A percentile compares a stretch with the other conserved stretches of the same genome.
phyloP scores from a whole-genome alignment of 2,797 vertebrate species.

The Chloroceryle inda region DNA sequence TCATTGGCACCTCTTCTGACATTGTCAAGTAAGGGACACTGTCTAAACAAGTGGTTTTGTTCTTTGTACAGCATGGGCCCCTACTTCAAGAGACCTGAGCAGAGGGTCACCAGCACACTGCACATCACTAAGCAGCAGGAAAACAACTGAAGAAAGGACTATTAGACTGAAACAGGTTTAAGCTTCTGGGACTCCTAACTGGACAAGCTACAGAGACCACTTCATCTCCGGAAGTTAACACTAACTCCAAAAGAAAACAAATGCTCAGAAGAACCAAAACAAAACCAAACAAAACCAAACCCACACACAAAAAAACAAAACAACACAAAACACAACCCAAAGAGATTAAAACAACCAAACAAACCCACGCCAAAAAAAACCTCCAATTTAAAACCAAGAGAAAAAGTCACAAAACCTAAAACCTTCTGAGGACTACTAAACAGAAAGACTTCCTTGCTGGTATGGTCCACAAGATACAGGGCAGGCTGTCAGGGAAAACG shows the following conservation, averaged over 20 bases:
- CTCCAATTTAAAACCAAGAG: not conserved
- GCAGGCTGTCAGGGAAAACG: not conserved
- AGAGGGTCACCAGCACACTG: not conserved
- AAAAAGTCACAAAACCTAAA: not conserved
- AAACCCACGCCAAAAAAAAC: not conserved
- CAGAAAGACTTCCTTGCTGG: not conserved
- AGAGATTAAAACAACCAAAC: too few relatives aligned
- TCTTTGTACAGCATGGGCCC: not conserved
- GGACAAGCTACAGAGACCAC: not conserved
- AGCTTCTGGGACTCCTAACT: not conserved
- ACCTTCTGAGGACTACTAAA: not conserved
- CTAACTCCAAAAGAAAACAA: not conserved
- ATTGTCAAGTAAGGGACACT: not conserved
- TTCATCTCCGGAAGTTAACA: not conserved
- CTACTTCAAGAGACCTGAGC: not conserved
- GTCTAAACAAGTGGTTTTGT: not conserved
- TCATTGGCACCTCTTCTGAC: not conserved
- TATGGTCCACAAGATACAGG: not conserved
- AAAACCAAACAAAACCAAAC: not conserved
- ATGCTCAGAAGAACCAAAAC: not conserved
- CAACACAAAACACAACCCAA: not conserved
- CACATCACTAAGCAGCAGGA: not conserved
- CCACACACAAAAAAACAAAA: too few relatives aligned
- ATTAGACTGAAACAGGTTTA: not conserved
- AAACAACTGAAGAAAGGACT: not conserved